Evolutionary conservation across 2,888 invertebrate genomes (phyloP).

Genomic region (Macrosiphum euphorbiae): DNA sequence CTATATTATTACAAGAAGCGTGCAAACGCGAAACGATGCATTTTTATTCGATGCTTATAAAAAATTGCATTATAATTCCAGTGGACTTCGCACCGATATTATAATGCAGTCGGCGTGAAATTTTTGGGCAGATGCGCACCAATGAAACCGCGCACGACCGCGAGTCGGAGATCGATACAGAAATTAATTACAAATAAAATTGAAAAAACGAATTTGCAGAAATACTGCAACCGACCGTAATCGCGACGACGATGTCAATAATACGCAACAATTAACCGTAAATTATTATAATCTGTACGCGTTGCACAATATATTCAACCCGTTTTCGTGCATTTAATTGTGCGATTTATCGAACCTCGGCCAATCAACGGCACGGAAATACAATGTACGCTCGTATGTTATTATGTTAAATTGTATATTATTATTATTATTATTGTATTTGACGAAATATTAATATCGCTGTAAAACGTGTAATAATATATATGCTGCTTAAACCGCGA

Average conservation of each 20-base stretch:
- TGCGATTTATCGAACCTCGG: background rate
- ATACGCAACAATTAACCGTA: background rate
- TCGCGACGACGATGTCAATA: background rate
- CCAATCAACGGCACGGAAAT: background rate
- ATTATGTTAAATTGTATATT: background rate
- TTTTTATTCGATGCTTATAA: background rate
- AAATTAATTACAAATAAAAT: background rate
- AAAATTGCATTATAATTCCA: background rate
- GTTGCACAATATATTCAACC: background rate
- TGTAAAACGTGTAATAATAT: background rate
- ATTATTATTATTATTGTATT: background rate
- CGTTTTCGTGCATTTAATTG: background rate
- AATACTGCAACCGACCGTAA: background rate
- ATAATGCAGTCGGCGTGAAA: background rate
- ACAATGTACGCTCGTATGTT: background rate
- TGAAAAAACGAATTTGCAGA: background rate
- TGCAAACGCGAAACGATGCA: background rate
- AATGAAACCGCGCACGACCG: background rate
- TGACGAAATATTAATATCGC: background rate
- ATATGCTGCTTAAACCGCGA: background rate
- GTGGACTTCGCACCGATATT: background rate
- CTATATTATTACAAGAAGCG: background rate
- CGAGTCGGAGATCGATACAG: background rate
- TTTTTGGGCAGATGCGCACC: background rate
- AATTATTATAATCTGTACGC: background rate